phyloP scores from a whole-genome alignment of 2,797 vertebrate species.

The Pseudomugil tenellus region DNA sequence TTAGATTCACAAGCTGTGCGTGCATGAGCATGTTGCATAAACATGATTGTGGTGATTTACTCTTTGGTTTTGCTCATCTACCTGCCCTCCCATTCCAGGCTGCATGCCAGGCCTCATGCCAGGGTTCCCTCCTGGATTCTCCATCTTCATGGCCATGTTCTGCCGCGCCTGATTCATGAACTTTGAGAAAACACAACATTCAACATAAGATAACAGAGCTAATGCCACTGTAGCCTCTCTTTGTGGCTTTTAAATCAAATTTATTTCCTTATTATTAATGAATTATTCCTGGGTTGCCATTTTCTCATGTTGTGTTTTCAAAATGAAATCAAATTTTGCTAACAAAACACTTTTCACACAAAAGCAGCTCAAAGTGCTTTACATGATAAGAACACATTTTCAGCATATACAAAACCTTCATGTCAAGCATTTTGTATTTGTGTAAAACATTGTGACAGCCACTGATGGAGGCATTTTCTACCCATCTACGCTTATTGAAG shows the following conservation, averaged over 20 bases:
- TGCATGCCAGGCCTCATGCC: constrained; percentile 91
- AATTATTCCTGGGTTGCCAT: not conserved
- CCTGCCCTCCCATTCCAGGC: constrained; percentile 83
- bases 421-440: not conserved
- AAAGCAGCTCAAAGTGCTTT: too few species aligned
- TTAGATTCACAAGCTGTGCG: not conserved
- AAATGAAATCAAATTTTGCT: too few species aligned
- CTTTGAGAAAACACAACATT: constrained; percentile 69
- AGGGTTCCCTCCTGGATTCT: constrained; percentile 83
- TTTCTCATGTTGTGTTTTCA: not conserved
- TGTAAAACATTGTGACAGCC: not conserved
- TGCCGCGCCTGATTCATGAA: constrained; percentile 96
- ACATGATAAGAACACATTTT: too few species aligned
- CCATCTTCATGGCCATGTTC: constrained; percentile 91
- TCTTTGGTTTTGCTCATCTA: constrained; percentile 46
- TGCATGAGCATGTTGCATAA: not conserved
- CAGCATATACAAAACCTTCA: not conserved
- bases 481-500: not conserved
- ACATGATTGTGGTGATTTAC: not conserved
- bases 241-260: too few species aligned
- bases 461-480: not conserved
- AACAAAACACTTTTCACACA: too few species aligned
- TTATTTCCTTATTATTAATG: not conserved
- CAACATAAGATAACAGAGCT: constrained; percentile 7
- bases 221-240: not conserved